These are phyloP conservation scores for Orientallactaga bullata DNA, from an alignment of 2,113 vertebrate species.

Conservation along the genomic window DNA sequence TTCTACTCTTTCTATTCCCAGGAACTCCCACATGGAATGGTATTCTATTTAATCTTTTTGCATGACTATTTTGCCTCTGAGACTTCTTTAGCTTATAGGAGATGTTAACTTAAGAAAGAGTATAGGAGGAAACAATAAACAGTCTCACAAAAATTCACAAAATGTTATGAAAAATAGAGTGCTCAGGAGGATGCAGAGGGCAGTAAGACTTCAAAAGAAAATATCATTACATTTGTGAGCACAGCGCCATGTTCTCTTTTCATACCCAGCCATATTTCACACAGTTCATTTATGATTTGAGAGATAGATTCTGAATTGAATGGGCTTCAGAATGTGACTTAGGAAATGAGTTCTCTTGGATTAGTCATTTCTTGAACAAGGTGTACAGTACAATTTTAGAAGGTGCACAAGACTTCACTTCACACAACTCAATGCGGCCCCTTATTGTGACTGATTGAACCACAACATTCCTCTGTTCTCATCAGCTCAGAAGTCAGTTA, in stretches of 20 bases:
- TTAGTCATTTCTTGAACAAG: slow-evolving; percentile 14
- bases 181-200: background rate
- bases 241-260: background rate
- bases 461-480: background rate
- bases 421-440: background rate
- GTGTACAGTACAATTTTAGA: background rate
- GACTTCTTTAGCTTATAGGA: slow-evolving; percentile 50
- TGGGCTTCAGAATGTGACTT: slow-evolving; percentile 46
- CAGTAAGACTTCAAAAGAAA: background rate
- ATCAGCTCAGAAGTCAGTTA: background rate
- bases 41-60: slow-evolving; percentile 64
- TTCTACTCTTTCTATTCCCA: slow-evolving; percentile 39
- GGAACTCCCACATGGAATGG: slow-evolving; percentile 26
- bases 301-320: slow-evolving; percentile 27
- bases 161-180: slow-evolving; percentile 47
- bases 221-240: background rate
- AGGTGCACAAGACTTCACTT: background rate
- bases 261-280: background rate
- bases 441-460: background rate
- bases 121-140: background rate
- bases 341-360: slow-evolving; percentile 20
- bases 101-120: slow-evolving; percentile 46
- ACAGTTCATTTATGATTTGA: background rate
- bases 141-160: slow-evolving; percentile 44
- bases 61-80: slow-evolving; percentile 31